Percentiles rank a stretch among this genome's conserved stretches.
phyloP scores from a whole-genome alignment of 2,113 vertebrate species.

The Acrocephalus kingi region DNA sequence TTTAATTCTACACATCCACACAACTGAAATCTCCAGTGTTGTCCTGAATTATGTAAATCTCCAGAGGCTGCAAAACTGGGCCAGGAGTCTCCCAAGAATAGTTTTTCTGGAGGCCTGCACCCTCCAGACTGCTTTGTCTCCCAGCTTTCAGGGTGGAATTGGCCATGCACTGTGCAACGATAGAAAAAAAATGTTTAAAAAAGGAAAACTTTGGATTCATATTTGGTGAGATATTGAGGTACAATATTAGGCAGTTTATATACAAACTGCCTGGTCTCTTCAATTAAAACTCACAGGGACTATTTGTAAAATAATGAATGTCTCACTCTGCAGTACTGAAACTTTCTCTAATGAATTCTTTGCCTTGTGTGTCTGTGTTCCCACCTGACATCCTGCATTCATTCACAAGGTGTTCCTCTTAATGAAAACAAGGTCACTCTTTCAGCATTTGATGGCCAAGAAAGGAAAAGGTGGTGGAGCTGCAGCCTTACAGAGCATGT shows the following conservation, averaged over 20 bases:
- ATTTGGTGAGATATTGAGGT: neutral
- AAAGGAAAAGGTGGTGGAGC: slow-evolving; percentile 38
- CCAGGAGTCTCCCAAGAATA: neutral
- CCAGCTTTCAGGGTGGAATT: neutral
- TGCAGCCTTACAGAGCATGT: neutral
- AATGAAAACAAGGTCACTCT: slow-evolving; percentile 69
- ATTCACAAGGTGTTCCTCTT: slow-evolving; percentile 62
- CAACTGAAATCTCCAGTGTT: neutral
- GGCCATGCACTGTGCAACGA: neutral
- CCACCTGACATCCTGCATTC: slow-evolving; percentile 57
- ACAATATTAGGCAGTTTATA: neutral
- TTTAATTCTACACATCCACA: neutral
- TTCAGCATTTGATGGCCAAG: slow-evolving; percentile 47
- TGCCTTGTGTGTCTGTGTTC: slow-evolving; percentile 21
- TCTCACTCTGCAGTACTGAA: slow-evolving; percentile 12
- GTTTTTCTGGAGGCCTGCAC: neutral
- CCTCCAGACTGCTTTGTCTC: neutral
- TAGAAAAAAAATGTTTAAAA: neutral
- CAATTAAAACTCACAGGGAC: slow-evolving; percentile 20
- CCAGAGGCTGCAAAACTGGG: neutral
- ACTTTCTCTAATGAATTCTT: slow-evolving; percentile 56
- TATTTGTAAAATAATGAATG: slow-evolving; percentile 28
- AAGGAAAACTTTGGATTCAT: neutral
- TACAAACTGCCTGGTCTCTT: neutral
- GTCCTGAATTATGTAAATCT: neutral